Evolutionary conservation across 2,797 vertebrate genomes (phyloP).

Genomic region (Girardinus metallicus): DNA sequence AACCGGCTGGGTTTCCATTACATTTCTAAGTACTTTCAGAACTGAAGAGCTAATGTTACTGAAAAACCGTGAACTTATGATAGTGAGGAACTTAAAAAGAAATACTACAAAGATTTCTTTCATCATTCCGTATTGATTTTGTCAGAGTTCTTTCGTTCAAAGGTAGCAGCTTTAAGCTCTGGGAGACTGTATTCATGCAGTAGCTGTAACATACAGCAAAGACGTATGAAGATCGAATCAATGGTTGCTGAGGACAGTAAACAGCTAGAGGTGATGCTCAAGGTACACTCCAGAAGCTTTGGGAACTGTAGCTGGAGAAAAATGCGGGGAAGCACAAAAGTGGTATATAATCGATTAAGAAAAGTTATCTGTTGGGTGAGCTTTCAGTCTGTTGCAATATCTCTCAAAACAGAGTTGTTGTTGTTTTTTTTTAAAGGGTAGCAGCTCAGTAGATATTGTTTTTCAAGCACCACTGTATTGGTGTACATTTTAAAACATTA

Average conservation of each 20-base stretch:
- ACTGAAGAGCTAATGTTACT: conserved; percentile 22
- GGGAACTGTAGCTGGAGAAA: conserved; percentile 27
- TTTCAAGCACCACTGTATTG: neutral
- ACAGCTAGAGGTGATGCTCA: conserved; percentile 32
- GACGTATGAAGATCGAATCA: conserved; percentile 39
- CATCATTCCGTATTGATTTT: conserved; percentile 48
- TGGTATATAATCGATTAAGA: conserved; percentile 5
- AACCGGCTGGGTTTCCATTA: conserved; percentile 56
- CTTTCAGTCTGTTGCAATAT: conserved; percentile 8
- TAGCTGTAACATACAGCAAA: conserved; percentile 18
- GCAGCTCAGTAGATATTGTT: neutral
- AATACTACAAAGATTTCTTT: conserved; percentile 45
- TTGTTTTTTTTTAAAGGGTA: neutral
- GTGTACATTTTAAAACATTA: neutral
- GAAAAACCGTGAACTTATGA: conserved; percentile 32
- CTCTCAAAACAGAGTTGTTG: conserved; percentile 14
- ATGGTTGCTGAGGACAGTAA: conserved; percentile 48
- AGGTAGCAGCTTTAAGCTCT: conserved; percentile 26
- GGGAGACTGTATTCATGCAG: conserved; percentile 17
- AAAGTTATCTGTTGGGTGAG: conserved; percentile 9
- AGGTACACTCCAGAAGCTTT: conserved; percentile 21
- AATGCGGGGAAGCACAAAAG: conserved; percentile 11
- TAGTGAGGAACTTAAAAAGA: conserved; percentile 16
- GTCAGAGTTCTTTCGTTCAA: conserved; percentile 35
- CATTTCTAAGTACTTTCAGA: conserved; percentile 43